Evolutionary conservation across 2,113 vertebrate genomes (phyloP), one percentile per base, ranked within the genome.

Genomic region (Psittacara wagleri): DNA sequence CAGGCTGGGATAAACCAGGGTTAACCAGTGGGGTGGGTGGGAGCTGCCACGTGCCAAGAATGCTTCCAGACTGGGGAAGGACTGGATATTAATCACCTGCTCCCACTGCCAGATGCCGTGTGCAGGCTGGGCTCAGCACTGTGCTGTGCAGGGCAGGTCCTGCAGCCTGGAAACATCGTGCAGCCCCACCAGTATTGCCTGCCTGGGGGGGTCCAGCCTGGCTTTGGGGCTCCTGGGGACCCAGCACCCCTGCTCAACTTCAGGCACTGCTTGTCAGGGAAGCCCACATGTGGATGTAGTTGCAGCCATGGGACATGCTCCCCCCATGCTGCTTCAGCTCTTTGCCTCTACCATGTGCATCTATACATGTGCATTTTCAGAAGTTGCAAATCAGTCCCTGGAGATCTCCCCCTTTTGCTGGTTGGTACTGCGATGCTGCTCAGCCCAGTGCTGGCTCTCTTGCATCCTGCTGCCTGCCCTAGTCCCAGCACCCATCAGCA

Each of bases 61-160:
- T 95, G 78, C 95, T 96, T 83, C 93, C 95, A 97, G 95, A 73
- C 90, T 92, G 81, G 90, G 94, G 96, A 94, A 91, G 12, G 94
- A 77, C 95, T 94, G 89, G 95, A 94, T 93, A 94, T 97, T 97
- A 98, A 97, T 98, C 97, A 98, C 49, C 11, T 35, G 0, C 64
- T 78, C 62, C 18, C 89, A 89, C 48, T 46, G 89, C 97, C 97
- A 97, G 97, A 93, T 1, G 6, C 93, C 78, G 82, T 2, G 18
- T 92, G 75, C 95, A 96, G 96, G 25, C 64, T 92, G 94, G 88
- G 90, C 83, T 94, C 79, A 24, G 15, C 28, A 62, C 66, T 4
- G 23, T 13, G 72, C 57, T 8, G 2, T 24, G 33, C 8, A 6
- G 33, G 52, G 41, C 69, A 76, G 41, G 39, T 83, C 57, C 92